phyloP scores from a whole-genome alignment of 2,113 vertebrate species.

The Micromys minutus region DNA sequence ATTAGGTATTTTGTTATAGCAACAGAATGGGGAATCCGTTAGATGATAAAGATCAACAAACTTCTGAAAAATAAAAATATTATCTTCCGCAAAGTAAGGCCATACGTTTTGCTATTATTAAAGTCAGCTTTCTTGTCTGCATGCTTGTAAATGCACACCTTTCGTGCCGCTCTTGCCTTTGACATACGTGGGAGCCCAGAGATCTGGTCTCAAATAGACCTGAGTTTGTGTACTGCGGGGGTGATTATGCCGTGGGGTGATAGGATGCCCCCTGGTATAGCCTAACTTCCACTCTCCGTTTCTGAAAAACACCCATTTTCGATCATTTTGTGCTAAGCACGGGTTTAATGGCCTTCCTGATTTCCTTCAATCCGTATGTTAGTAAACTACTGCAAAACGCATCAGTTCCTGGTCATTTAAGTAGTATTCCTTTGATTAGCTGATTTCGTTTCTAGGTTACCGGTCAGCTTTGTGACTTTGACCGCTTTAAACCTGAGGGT shows the following conservation, averaged over 20 bases:
- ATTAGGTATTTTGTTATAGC: neutral
- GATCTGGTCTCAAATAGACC: neutral
- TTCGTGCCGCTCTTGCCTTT: neutral
- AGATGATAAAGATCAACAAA: neutral
- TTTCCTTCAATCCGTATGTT: constrained; percentile 12
- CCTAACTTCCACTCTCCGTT: neutral
- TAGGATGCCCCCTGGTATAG: neutral
- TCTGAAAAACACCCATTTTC: constrained; percentile 34
- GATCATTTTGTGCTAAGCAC: neutral
- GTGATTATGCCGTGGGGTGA: neutral
- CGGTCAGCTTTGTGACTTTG: neutral
- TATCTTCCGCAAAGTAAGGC: neutral
- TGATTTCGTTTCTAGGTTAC: neutral
- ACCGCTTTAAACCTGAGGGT: neutral
- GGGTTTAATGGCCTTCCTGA: neutral
- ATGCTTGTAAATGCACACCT: neutral
- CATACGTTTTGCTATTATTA: neutral
- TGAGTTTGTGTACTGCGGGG: constrained; percentile 1
- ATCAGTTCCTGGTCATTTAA: constrained; percentile 22
- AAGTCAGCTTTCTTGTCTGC: neutral
- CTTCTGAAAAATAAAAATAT: constrained; percentile 10
- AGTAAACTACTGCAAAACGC: neutral
- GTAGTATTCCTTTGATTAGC: constrained; percentile 16
- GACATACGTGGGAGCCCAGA: neutral
- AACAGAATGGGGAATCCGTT: neutral